Evolutionary conservation across 2,797 vertebrate species (phyloP), one percentile per base, ranked within the genome.

Genomic region (Eutrigla gurnardus): DNA sequence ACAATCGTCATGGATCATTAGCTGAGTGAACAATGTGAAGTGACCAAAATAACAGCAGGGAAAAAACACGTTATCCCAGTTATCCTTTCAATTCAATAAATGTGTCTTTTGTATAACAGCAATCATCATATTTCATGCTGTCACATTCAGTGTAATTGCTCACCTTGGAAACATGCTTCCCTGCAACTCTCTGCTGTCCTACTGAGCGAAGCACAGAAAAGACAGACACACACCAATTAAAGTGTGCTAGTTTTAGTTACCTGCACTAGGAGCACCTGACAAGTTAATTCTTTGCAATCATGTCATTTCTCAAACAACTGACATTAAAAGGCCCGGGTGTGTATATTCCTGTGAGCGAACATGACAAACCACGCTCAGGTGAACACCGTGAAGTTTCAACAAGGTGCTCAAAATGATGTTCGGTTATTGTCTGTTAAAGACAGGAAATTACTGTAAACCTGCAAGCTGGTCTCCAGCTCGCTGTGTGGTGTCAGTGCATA

Each of bases 41-140:
- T 93, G 91, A 94, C 60, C 70, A 78, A 95, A 96, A 94, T 94
- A 96, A 86, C 88, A 94, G 93, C 80, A 90, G 18, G 32, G 2
- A 58, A 60, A 79, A 92, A 85, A 93, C 59, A 15, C 39, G 65
- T 54, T 55, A 95, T 95, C 36, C 40, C 36, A n/a, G 95, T 96
- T 95, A 96, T 96, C 94, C 95, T 93, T 94, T 96, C 96, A 95
- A 95, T 95, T 96, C 94, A 92, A 82, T 97, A 96, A 97, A 96
- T 95, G 95, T 96, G 94, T 93, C 96, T 96, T 96, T 96, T 95
- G 93, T 95, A 92, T 91, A 95, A 96, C 92, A 86, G 90, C 95
- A 96, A 97, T 96, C 95, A 96, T 96, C 96, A 95, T 96, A 97
- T 96, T 97, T 96, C 95, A 95, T 95, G 93, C 96, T 96, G 96